These are phyloP conservation scores for Hirtodrosophila histrioides DNA, from an alignment of 2,888 invertebrate genomes.

Conservation along the genomic window DNA sequence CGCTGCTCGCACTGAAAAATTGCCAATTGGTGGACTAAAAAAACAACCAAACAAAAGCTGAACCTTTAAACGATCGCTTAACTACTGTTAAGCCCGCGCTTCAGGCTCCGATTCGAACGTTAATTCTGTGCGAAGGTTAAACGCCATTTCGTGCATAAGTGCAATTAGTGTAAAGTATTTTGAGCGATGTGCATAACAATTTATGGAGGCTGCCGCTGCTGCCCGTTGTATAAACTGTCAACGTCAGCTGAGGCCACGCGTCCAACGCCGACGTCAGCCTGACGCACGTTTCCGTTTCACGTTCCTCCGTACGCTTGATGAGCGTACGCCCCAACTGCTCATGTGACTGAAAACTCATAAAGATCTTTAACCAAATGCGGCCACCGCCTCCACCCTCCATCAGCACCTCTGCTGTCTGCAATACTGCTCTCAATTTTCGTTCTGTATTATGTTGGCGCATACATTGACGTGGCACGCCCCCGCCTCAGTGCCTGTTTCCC, in stretches of 20 bases:
- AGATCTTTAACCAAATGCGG: conserved; percentile 29
- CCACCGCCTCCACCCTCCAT: conserved; percentile 9
- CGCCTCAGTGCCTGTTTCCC: not conserved
- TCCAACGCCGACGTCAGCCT: conserved; percentile 45
- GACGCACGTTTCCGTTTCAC: conserved; percentile 70
- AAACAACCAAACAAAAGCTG: conserved; percentile 49
- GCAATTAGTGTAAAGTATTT: conserved; percentile 75
- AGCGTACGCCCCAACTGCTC: conserved; percentile 59
- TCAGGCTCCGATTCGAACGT: conserved; percentile 33
- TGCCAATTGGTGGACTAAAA: conserved; percentile 55
- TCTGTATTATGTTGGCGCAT: conserved; percentile 3
- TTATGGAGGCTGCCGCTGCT: conserved; percentile 21
- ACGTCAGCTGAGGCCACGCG: conserved; percentile 47
- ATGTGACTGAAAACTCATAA: conserved; percentile 70
- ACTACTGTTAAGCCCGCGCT: conserved; percentile 76
- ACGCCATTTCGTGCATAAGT: conserved; percentile 73
- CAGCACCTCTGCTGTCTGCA: not conserved
- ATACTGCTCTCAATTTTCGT: conserved; percentile 3
- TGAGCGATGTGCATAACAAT: conserved; percentile 60
- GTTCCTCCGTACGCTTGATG: conserved; percentile 52
- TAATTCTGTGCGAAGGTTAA: conserved; percentile 73
- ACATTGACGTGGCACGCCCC: conserved; percentile 23
- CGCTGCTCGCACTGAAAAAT: conserved; percentile 71
- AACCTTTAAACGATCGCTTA: conserved; percentile 76
- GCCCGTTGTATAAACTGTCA: conserved; percentile 29